phyloP scores from a whole-genome alignment of 1,140 invertebrate genomes.

The Galendromus occidentalis region DNA sequence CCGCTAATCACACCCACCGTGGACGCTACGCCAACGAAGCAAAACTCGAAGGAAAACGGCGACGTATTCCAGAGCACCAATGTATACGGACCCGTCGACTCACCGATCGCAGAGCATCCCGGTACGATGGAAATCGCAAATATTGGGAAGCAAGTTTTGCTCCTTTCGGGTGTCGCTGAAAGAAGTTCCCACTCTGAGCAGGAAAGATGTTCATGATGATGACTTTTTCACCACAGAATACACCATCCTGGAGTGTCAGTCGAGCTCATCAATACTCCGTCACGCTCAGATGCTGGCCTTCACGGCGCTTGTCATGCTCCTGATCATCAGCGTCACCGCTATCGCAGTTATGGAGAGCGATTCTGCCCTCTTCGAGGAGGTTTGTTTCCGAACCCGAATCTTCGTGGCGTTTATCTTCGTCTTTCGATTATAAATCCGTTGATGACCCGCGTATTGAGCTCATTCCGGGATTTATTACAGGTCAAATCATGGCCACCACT shows the following conservation, averaged over 20 bases:
- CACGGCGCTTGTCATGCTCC: slow-evolving; percentile 34
- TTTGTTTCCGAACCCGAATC: slow-evolving; percentile 30
- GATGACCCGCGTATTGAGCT: background rate
- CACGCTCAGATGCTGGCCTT: slow-evolving; percentile 38
- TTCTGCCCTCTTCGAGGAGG: slow-evolving; percentile 40
- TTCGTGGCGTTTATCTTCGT: background rate
- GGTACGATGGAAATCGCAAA: background rate
- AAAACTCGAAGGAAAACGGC: background rate
- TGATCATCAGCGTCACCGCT: slow-evolving; percentile 24
- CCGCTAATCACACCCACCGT: background rate
- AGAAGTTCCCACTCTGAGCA: too few relatives aligned
- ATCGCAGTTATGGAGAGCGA: slow-evolving; percentile 37
- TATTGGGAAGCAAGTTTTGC: too few relatives aligned
- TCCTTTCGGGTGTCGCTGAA: too few relatives aligned
- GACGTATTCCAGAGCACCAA: background rate
- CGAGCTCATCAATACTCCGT: background rate
- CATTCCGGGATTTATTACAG: background rate
- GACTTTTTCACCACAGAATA: background rate
- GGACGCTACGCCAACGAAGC: background rate
- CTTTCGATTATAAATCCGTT: background rate
- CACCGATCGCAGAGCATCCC: background rate
- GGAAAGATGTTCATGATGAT: background rate
- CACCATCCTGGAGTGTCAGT: background rate
- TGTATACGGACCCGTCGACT: background rate
- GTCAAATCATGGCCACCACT: slow-evolving; percentile 24